Evolutionary conservation across 2,797 vertebrate species (phyloP), one percentile per base, ranked within the genome.

Genomic region (Falco rusticolus): DNA sequence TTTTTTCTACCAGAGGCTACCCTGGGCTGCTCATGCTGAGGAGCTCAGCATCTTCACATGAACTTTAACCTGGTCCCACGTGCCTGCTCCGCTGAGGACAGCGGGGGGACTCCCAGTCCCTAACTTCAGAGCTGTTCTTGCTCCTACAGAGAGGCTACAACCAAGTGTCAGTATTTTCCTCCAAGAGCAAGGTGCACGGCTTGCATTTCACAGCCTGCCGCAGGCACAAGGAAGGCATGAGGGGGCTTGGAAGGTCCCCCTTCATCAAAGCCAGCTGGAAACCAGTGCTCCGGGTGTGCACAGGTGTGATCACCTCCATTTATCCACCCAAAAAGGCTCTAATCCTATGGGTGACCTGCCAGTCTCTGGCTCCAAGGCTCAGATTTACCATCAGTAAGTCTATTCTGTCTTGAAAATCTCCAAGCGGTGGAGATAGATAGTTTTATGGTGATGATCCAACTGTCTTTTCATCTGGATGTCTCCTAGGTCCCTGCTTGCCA

Each of bases 201-300:
- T 29, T 47, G 37, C 29, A 9, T 51, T n/a, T 51, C 28, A 14
- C 13, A 6, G 0, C 31, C 41, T 6, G 7, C 13, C 6, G 1
- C 0, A 1, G 64, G 29, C 31, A 22, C 31, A 3, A 17, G 5
- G 21, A 34, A 50, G 26, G 50, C 34, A 24, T 0, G 2, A 29
- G 21, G 9, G 34, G n/a, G 17, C 26, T 70, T 34, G 13, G 39
- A 37, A 43, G 37, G 19, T 45, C 25, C 6, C 2, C 31, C 47
- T 77, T 60, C 39, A 21, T 26, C 65, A 21, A 65, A 71, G 18
- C 26, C 41, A 54, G 22, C 53, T 63, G 54, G 61, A 56, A 68
- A 69, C 4, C 54, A 50, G 28, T 14, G 61, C 50, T 74, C 70
- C 2, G 2, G 37, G 11, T 20, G 33, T 17, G 33, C 29, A 4